These are phyloP conservation scores for Nylanderia fulva DNA, from an alignment of 1,140 invertebrate species.

Conservation along the genomic window DNA sequence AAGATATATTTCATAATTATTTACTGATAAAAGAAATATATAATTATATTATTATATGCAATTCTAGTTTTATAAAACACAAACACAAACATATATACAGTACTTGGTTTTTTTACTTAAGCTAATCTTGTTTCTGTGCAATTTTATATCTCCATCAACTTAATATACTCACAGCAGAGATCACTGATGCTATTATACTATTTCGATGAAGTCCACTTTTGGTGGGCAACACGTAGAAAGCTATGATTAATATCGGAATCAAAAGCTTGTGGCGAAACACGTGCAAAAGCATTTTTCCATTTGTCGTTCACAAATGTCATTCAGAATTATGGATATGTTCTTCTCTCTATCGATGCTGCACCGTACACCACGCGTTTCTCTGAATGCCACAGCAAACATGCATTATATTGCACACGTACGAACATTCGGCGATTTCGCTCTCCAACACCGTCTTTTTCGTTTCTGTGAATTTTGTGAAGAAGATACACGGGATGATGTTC, in stretches of 20 bases:
- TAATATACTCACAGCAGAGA: constrained; percentile 59
- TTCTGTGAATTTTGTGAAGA: constrained; percentile 50
- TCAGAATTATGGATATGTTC: constrained; percentile 7
- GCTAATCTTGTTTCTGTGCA: not conserved
- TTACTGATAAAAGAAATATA: constrained; percentile 15
- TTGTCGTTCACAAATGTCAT: not conserved
- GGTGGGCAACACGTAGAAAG: not conserved
- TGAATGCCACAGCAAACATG: constrained; percentile 23
- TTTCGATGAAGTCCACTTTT: not conserved
- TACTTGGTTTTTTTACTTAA: not conserved
- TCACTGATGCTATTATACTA: not conserved
- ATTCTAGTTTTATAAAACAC: not conserved
- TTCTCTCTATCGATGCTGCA: constrained; percentile 25
- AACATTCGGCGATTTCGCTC: constrained; percentile 29
- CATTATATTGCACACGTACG: constrained; percentile 49
- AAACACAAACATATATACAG: too few species aligned
- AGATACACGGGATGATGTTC: constrained; percentile 60
- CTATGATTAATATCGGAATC: constrained; percentile 13
- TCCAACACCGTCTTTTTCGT: not conserved
- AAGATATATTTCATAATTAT: not conserved
- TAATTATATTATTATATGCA: not conserved
- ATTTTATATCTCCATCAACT: not conserved
- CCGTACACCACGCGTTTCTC: constrained; percentile 39
- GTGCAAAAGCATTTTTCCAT: constrained; percentile 51
- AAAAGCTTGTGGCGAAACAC: not conserved